Conservation (phyloP, 1,140 invertebrate genomes). For the Ditylenchus dipsaci region DNA sequence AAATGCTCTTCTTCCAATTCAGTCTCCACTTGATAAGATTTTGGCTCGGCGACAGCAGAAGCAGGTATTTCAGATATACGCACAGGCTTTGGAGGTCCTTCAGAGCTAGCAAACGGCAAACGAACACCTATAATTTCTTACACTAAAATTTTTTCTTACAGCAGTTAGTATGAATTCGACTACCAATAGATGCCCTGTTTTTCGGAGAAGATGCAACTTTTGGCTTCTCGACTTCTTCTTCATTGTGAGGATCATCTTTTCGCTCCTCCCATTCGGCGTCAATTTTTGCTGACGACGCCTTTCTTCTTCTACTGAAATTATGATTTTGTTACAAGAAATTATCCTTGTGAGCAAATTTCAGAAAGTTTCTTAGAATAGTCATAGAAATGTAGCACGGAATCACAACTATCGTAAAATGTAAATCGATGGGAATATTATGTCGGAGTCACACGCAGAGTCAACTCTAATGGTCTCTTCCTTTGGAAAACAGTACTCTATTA, state of each 20-base stretch:
- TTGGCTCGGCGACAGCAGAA: neutral
- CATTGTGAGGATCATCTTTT: constrained; percentile 47
- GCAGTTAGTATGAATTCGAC: neutral
- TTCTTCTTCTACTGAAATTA: constrained; percentile 60
- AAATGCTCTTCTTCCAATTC: too few species aligned
- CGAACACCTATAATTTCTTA: constrained; percentile 31
- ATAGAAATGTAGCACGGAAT: too few species aligned
- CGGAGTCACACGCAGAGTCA: too few species aligned
- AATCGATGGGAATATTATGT: too few species aligned
- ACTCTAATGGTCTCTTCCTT: too few species aligned
- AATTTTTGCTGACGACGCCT: constrained; percentile 40
- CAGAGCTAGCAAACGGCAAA: constrained; percentile 24
- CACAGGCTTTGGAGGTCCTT: constrained; percentile 14
- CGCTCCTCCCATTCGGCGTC: constrained; percentile 31
- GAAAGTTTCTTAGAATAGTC: too few species aligned
- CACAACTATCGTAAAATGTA: too few species aligned
- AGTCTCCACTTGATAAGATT: neutral
- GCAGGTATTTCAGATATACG: constrained; percentile 18
- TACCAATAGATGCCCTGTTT: constrained; percentile 16
- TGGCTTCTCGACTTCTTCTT: neutral
- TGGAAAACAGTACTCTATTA: too few species aligned
- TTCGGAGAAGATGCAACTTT: neutral
- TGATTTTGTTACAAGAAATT: neutral
- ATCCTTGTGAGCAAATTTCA: too few species aligned
- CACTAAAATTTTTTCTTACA: neutral